Evolutionary conservation across 2,888 invertebrate species (phyloP).

Genomic region (Pheosia tremula): DNA sequence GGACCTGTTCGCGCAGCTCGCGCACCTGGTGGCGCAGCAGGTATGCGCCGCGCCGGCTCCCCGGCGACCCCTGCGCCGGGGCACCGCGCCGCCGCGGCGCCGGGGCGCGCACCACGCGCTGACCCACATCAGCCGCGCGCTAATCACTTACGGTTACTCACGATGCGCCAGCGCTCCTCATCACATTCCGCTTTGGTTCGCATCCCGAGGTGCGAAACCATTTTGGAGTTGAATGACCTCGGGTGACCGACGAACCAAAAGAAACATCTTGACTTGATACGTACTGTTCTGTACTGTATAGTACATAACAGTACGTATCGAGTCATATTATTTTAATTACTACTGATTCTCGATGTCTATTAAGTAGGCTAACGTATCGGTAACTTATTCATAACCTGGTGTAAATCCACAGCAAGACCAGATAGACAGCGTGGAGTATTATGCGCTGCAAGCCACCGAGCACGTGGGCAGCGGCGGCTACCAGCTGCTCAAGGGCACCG

Average conservation of each 20-base stretch:
- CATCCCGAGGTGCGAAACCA: neutral
- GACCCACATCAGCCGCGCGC: neutral
- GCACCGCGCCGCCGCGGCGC: neutral
- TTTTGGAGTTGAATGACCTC: neutral
- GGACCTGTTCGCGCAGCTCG: slow-evolving; percentile 94
- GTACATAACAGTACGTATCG: no score
- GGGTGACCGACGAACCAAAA: no score
- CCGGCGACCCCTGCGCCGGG: neutral
- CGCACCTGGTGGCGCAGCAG: slow-evolving; percentile 90
- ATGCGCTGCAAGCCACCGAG: slow-evolving; percentile 85
- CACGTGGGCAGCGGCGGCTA: slow-evolving; percentile 84
- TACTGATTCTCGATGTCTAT: no score
- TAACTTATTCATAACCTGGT: no score
- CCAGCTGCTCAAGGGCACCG: slow-evolving; percentile 80
- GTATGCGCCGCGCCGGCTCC: slow-evolving; percentile 58
- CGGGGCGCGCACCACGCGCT: neutral
- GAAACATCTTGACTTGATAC: no score
- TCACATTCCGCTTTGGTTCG: neutral
- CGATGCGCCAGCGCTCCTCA: neutral
- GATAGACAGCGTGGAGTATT: slow-evolving; percentile 87
- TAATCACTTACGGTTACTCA: neutral
- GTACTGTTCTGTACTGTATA: no score
- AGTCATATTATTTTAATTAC: no score
- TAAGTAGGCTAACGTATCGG: no score
- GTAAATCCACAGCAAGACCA: slow-evolving; percentile 84